Conservation (phyloP, 2,888 invertebrate genomes). For the Aethes cnicana region DNA sequence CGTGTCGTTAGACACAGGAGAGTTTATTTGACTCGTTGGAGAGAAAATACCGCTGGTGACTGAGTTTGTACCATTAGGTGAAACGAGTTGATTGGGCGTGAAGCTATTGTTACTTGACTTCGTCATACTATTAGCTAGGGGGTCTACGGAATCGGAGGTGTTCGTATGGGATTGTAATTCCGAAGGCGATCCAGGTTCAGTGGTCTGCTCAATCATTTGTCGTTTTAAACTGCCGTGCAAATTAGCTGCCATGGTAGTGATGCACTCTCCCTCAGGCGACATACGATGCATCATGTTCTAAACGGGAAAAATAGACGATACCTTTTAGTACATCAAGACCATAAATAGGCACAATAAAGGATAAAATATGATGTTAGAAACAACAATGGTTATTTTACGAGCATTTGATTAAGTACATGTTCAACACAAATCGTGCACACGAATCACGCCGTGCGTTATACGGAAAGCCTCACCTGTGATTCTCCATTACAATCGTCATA, state of each 20-base stretch:
- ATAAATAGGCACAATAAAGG: conserved; percentile 16
- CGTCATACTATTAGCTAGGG: conserved; percentile 65
- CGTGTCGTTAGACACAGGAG: conserved; percentile 77
- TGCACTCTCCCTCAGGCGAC: conserved; percentile 87
- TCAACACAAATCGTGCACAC: conserved; percentile 15
- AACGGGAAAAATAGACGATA: conserved; percentile 67
- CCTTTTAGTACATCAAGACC: conserved; percentile 44
- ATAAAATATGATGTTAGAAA: conserved; percentile 15
- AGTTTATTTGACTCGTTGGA: conserved; percentile 79
- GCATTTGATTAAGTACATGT: conserved; percentile 19
- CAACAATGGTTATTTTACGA: conserved; percentile 23
- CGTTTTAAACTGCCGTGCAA: conserved; percentile 85
- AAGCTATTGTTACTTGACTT: conserved; percentile 66
- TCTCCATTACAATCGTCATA: conserved; percentile 66
- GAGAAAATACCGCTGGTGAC: conserved; percentile 80
- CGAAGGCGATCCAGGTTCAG: conserved; percentile 68
- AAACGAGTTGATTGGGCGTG: conserved; percentile 70
- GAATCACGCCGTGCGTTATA: conserved; percentile 21
- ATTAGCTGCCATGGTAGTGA: conserved; percentile 84
- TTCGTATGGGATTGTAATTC: conserved; percentile 70
- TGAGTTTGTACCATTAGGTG: conserved; percentile 77
- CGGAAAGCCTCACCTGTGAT: conserved; percentile 63
- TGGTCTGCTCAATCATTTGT: conserved; percentile 76
- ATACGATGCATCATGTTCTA: conserved; percentile 87
- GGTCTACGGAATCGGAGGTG: conserved; percentile 66